Evolutionary conservation across 2,797 vertebrate species (phyloP), one percentile per base, ranked within the genome.

Genomic region (Rhinichthys osculus): DNA sequence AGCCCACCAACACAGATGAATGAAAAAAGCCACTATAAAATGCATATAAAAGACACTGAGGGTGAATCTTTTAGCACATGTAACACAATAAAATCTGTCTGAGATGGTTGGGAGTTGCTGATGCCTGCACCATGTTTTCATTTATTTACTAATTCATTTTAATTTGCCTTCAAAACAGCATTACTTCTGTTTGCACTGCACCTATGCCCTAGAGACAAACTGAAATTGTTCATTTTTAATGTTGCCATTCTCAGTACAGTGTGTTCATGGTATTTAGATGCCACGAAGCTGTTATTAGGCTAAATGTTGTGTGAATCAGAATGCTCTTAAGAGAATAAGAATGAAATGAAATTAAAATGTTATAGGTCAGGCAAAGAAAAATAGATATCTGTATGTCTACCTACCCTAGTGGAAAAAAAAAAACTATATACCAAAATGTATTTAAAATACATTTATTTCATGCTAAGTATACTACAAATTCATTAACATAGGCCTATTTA

Each of bases 151-250:
- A 82, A 87, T 89, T 89, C 77, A 86, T 87, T 86, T 70, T 83
- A 83, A 88, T 90, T 72, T 84, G 73, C 84, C 80, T 84, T 83
- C 50, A 42, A 80, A 91, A 90, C 77, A 71, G 69, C 86, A 78
- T 82, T 57, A 71, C 86, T 89, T 86, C 81, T 74, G 84, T 76
- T 84, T 82, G 82, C 74, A 76, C 86, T 77, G 81, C 87, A 85
- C 83, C 76, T 72, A 87, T 85, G 70, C 87, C 86, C 87, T 62
- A 76, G 84, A 88, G 89, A 90, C 72, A 62, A 40, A 62, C 47
- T 66, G 79, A 86, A 85, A 90, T 84, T 72, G 83, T 86, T 88
- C 89, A 89, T 90, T 89, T 89, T 78, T 86, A 88, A 88, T 86
- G 86, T 81, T 79, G 84, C 59, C 64, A 83, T 89, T 86, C 83